A percentile compares a stretch with the other conserved stretches of the same genome.
Evolutionary conservation across 2,797 vertebrate genomes (phyloP).

Genomic region (Nannoperca obscura): DNA sequence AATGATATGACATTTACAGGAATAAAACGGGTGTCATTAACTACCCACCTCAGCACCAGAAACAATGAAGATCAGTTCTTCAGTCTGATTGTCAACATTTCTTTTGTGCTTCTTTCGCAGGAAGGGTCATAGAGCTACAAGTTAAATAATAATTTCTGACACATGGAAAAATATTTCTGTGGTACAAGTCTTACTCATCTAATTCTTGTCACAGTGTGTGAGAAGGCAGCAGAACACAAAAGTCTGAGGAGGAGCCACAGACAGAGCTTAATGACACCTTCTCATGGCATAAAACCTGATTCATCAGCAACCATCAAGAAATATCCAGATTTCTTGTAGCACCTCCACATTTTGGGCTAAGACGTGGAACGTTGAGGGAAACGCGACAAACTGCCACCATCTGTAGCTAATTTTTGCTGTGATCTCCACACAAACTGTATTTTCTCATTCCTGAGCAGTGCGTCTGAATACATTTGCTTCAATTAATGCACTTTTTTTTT

Average conservation of each 20-base stretch:
- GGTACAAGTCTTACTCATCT: constrained; percentile 63
- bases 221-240: constrained; percentile 58
- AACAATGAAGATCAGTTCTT: constrained; percentile 63
- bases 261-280: constrained; percentile 28
- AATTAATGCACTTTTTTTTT: constrained; percentile 39
- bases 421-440: constrained; percentile 45
- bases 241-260: constrained; percentile 45
- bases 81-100: constrained; percentile 82
- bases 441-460: constrained; percentile 72
- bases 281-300: constrained; percentile 54
- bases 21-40: constrained; percentile 55
- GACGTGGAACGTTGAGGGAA: constrained; percentile 29
- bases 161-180: constrained; percentile 69
- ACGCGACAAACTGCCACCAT: constrained; percentile 14
- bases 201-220: constrained; percentile 83
- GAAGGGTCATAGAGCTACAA: constrained; percentile 63
- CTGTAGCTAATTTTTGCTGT: constrained; percentile 47
- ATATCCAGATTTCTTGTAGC: constrained; percentile 43
- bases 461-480: constrained; percentile 57
- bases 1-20: constrained; percentile 70
- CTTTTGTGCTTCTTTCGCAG: constrained; percentile 81
- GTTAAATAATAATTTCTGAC: constrained; percentile 68
- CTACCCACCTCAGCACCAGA: constrained; percentile 60
- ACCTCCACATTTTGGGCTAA: constrained; percentile 45
- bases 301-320: constrained; percentile 43